phyloP scores from a whole-genome alignment of 1,140 invertebrate species.

The Drosophila punjabiensis region DNA sequence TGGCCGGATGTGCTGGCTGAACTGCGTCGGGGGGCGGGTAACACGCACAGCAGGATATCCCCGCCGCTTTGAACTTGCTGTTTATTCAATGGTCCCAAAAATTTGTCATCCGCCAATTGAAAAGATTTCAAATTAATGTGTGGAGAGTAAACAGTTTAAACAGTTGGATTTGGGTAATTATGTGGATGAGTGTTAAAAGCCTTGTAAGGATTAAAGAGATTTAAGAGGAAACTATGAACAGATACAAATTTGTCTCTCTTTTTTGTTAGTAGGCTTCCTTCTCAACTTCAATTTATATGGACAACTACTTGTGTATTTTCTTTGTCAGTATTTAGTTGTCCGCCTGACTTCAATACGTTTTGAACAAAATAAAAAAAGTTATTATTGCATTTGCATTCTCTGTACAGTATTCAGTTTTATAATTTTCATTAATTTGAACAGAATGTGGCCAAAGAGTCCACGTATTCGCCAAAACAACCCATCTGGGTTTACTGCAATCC shows the following conservation, averaged over 20 bases:
- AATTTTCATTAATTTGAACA: conserved; percentile 12
- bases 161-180: background rate
- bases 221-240: background rate
- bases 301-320: background rate
- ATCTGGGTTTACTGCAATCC: background rate
- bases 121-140: conserved; percentile 2
- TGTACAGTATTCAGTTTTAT: background rate
- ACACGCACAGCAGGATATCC: conserved; percentile 23
- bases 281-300: background rate
- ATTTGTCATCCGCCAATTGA: conserved; percentile 16
- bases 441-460: conserved; percentile 56
- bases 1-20: conserved; percentile 35
- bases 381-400: background rate
- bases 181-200: background rate
- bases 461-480: conserved; percentile 47
- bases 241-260: background rate
- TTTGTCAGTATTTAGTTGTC: conserved; percentile 9
- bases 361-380: conserved; percentile 19
- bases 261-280: conserved; percentile 4
- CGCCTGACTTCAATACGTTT: conserved; percentile 4
- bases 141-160: background rate
- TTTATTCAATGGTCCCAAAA: conserved; percentile 10
- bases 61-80: conserved; percentile 34
- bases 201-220: no score
- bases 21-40: background rate